Base-by-base conservation (phyloP, 2,113 vertebrate species). In the Casuarius casuarius region DNA sequence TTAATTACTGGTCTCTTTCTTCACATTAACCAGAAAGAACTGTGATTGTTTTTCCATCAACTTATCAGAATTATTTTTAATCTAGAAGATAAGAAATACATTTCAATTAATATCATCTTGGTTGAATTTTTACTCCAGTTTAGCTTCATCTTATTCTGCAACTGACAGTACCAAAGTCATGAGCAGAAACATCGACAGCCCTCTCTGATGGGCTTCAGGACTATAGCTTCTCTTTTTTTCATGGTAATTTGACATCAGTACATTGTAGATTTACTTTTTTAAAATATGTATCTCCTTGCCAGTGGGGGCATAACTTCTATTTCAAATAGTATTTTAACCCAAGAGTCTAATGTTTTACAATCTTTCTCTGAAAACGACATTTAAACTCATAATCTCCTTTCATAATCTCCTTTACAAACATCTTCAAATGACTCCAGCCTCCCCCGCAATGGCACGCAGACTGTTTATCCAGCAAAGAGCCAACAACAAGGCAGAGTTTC, bases 211-310 rank as follows among this genome's bases (percentile, higher is more conserved):
- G 49, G 51, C 51, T n/a, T 44, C 35, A 80, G 73, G 51, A 25
- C 2, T 4, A 33, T 1, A 48, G 25, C 16, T 33, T 9, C 11
- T 48, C 29, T 28, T 2, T 12, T 4, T 1, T 3, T 33, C 12
- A 5, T 2, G 23, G 18, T 21, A 18, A 77, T 42, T 86, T 61
- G 19, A 40, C 11, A 44, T 23, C 48, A 71, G 56, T 26, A 7
- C 52, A 58, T 14, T 84, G 33, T 25, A 89, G 88, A 66, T 65
- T 49, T 19, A 40, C 13, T 12, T 76, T 26, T 54, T 8, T 22
- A n/a, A 54, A 42, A 28, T 2, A 51, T 1, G 6, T 38, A 5
- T 70, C 49, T 58, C 63, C 18, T 58, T 73, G n/a, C 9, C 70
- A 89, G 61, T 14, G 42, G 14, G 54, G 31, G 42, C 63, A 84